Conservation (phyloP, 2,113 vertebrate species). For the Prionailurus bengalensis region DNA sequence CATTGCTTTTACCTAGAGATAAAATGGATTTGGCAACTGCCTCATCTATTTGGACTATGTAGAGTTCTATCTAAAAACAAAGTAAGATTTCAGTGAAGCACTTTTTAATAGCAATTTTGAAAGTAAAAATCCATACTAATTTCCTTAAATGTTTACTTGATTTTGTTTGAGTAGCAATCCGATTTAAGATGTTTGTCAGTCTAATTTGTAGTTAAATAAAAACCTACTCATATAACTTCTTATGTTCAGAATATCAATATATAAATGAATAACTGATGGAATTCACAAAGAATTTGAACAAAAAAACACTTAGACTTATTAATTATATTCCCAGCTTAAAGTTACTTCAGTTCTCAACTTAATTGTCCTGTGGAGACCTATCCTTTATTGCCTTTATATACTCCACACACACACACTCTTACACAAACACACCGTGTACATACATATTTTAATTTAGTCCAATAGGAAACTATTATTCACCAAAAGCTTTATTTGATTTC, state of each 20-base stretch:
- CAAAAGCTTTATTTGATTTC: conserved; percentile 74
- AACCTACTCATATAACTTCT: neutral
- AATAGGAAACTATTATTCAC: conserved; percentile 62
- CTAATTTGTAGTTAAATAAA: conserved; percentile 7
- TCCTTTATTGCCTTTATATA: neutral
- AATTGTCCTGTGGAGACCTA: neutral
- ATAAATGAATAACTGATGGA: neutral
- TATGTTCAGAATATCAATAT: neutral
- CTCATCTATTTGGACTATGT: neutral
- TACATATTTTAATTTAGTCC: conserved; percentile 59
- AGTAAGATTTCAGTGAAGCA: neutral
- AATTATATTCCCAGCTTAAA: neutral
- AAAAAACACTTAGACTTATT: neutral
- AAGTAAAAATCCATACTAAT: neutral
- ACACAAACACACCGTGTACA: neutral
- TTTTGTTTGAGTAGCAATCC: neutral
- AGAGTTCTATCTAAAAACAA: neutral
- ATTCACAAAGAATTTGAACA: conserved; percentile 27
- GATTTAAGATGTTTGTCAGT: neutral
- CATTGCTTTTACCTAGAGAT: neutral
- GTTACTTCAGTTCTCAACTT: neutral
- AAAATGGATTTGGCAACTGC: neutral
- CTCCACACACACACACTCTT: neutral
- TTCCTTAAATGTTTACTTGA: neutral
- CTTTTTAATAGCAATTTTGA: neutral